Evolutionary conservation across 1,140 invertebrate genomes (phyloP).

Genomic region (Aphaenogaster floridana): DNA sequence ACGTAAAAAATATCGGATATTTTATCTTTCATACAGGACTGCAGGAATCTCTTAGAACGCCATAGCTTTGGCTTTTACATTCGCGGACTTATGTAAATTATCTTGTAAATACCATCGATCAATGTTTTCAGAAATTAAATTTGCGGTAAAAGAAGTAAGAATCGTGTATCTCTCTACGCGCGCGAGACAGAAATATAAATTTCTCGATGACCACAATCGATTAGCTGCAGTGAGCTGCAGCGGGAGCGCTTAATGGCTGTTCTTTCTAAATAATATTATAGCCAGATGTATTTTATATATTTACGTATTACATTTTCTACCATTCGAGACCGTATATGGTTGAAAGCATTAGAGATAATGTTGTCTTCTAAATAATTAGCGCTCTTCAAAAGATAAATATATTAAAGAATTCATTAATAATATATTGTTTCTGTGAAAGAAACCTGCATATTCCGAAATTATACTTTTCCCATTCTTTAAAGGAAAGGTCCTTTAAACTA

Average conservation of each 20-base stretch:
- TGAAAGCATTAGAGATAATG: conserved; percentile 1
- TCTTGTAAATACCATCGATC: background rate
- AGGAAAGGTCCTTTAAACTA: conserved; percentile 5
- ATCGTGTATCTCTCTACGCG: background rate
- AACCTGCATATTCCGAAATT: background rate
- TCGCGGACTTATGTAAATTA: conserved; percentile 14
- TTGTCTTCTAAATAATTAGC: conserved; percentile 6
- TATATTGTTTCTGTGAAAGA: background rate
- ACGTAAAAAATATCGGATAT: conserved; percentile 12
- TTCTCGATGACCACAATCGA: conserved; percentile 1
- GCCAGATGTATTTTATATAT: conserved; percentile 20
- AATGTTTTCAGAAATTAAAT: conserved; percentile 1
- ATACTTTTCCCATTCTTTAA: background rate
- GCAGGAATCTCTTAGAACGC: conserved; percentile 51
- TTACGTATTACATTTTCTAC: conserved; percentile 10
- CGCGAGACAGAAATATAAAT: conserved; percentile 20
- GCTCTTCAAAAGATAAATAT: background rate
- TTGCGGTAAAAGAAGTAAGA: background rate
- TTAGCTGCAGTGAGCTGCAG: background rate
- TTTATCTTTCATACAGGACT: background rate
- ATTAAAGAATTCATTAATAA: conserved; percentile 12
- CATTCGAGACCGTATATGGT: background rate
- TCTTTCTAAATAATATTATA: conserved; percentile 43
- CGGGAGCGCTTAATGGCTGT: background rate
- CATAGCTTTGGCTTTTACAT: conserved; percentile 6